Conservation (phyloP, 2,888 invertebrate species). For the Drosophila algonquin region DNA sequence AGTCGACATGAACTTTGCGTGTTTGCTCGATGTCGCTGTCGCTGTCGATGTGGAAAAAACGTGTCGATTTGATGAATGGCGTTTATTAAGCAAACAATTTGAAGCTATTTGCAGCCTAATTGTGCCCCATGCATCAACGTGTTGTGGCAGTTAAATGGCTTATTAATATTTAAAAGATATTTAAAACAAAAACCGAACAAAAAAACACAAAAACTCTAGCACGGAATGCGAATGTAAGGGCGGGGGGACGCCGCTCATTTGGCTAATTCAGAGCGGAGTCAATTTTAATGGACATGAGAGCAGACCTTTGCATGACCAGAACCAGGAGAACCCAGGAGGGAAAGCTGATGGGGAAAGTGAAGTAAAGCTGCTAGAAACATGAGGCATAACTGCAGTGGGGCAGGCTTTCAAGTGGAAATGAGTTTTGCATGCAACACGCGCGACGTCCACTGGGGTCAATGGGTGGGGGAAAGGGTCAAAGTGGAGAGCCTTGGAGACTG, state of each 20-base stretch:
- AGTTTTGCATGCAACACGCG: conserved; percentile 73
- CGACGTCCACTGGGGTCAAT: conserved; percentile 15
- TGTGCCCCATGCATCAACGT: conserved; percentile 71
- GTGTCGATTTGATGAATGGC: conserved; percentile 79
- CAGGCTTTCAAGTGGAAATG: conserved; percentile 71
- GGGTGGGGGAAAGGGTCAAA: neutral
- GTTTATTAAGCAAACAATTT: conserved; percentile 77
- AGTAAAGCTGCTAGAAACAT: conserved; percentile 48
- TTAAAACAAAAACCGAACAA: conserved; percentile 22
- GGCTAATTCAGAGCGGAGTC: conserved; percentile 64
- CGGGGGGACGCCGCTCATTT: conserved; percentile 60
- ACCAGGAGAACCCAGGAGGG: too few species aligned
- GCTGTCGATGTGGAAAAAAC: conserved; percentile 30
- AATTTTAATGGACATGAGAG: conserved; percentile 44
- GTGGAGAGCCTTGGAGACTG: neutral
- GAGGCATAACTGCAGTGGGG: conserved; percentile 73
- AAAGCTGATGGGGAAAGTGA: conserved; percentile 12
- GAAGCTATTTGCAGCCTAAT: conserved; percentile 73
- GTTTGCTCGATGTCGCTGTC: conserved; percentile 25
- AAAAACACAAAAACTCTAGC: conserved; percentile 34
- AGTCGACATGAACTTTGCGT: conserved; percentile 57
- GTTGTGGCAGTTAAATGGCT: conserved; percentile 73
- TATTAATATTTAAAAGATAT: conserved; percentile 71
- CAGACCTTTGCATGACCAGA: conserved; percentile 27
- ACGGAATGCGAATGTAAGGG: conserved; percentile 50